A percentile compares a stretch with the other conserved stretches of the same genome.
Conservation (phyloP, 2,113 vertebrate genomes). For the Trichechus manatus region DNA sequence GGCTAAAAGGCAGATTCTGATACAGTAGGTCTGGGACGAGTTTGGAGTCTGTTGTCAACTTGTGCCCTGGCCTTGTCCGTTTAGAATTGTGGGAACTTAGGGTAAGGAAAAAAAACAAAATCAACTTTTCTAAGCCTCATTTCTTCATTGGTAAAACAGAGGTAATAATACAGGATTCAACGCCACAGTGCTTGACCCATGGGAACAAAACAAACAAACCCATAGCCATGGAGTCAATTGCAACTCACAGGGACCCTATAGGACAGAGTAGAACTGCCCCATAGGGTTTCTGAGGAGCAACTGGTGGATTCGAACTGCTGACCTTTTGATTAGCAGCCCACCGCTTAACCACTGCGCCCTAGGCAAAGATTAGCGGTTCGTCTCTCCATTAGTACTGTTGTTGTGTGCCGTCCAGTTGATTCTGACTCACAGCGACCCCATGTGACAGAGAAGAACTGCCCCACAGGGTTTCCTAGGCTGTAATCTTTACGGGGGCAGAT, state of each 20-base stretch:
- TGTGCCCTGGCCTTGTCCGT: neutral
- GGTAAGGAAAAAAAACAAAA: neutral
- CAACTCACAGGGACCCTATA: neutral
- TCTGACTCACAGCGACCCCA: neutral
- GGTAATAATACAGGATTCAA: neutral
- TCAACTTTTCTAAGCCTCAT: neutral
- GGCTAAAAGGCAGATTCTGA: neutral
- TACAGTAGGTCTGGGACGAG: neutral
- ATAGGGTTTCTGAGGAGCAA: too few relatives aligned
- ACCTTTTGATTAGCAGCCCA: too few relatives aligned
- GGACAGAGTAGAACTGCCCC: too few relatives aligned
- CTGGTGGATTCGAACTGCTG: too few relatives aligned
- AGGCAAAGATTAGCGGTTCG: neutral
- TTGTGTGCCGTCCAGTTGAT: neutral
- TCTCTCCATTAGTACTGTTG: neutral
- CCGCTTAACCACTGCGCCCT: neutral
- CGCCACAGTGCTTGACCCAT: neutral
- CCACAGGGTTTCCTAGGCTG: neutral
- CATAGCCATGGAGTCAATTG: too few relatives aligned
- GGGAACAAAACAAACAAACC: neutral
- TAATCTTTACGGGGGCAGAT: neutral
- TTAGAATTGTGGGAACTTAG: neutral
- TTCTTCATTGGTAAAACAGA: neutral
- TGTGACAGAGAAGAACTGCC: neutral
- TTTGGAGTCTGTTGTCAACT: slow-evolving; percentile 17